These are phyloP conservation scores for Elegia similella DNA, from an alignment of 2,888 invertebrate species.

Conservation along the genomic window DNA sequence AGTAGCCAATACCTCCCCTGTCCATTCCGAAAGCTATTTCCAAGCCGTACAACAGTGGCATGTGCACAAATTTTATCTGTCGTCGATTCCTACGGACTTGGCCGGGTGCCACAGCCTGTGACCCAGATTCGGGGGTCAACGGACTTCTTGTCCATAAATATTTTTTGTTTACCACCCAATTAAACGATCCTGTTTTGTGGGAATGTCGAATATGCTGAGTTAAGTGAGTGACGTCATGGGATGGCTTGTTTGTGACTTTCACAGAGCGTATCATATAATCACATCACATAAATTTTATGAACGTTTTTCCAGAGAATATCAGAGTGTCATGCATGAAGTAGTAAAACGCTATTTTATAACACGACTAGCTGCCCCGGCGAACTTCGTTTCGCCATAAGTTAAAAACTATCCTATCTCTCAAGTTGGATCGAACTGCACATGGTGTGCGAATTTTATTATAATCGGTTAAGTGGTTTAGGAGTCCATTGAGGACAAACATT, in stretches of 20 bases:
- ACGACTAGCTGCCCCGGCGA: too few species aligned
- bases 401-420: too few species aligned
- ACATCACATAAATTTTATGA: too few species aligned
- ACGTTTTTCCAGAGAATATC: too few species aligned
- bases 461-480: too few species aligned
- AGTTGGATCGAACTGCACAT: too few species aligned
- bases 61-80: slow-evolving; percentile 41
- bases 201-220: slow-evolving; percentile 16
- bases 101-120: slow-evolving; percentile 41
- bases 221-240: not conserved
- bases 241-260: not conserved
- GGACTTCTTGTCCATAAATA: slow-evolving; percentile 44
- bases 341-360: too few species aligned
- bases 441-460: too few species aligned
- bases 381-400: too few species aligned
- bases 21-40: slow-evolving; percentile 24
- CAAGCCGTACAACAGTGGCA: slow-evolving; percentile 35
- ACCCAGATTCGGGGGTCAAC: slow-evolving; percentile 44
- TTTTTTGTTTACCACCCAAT: slow-evolving; percentile 50
- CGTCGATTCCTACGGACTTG: slow-evolving; percentile 30
- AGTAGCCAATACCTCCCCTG: not conserved
- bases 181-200: slow-evolving; percentile 26
- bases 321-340: too few species aligned
- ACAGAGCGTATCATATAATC: not conserved
- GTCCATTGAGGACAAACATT: too few species aligned